A percentile compares a stretch with the other conserved stretches of the same genome.
These are phyloP conservation scores for Darevskia nairensis DNA, from an alignment of 2,797 vertebrate genomes.

Conservation along the genomic window DNA sequence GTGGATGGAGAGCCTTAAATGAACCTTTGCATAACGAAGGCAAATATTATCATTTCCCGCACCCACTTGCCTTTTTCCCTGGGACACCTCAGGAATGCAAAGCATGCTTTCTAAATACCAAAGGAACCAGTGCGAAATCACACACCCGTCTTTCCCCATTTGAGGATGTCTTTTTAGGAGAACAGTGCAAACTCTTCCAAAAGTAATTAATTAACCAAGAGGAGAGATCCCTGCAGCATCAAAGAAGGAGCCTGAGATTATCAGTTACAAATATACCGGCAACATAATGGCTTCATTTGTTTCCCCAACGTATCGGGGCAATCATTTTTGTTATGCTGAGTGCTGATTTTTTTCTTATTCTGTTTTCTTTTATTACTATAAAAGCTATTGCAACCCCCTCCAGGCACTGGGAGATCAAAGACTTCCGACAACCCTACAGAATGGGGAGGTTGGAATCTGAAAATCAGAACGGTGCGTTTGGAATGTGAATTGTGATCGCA, in stretches of 20 bases:
- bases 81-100: neutral
- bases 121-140: no score
- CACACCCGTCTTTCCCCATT: neutral
- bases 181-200: slow-evolving; percentile 14
- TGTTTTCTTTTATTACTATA: slow-evolving; percentile 8
- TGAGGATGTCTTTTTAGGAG: neutral
- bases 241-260: slow-evolving; percentile 7
- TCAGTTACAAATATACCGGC: slow-evolving; percentile 8
- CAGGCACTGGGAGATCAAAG: slow-evolving; percentile 22
- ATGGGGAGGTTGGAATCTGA: neutral
- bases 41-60: neutral
- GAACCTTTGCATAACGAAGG: neutral
- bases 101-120: neutral
- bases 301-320: slow-evolving; percentile 12
- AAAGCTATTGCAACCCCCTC: slow-evolving; percentile 6
- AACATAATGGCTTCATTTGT: slow-evolving; percentile 18
- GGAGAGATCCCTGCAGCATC: neutral
- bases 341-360: slow-evolving; percentile 28
- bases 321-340: slow-evolving; percentile 17
- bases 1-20: neutral
- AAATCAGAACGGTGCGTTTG: neutral
- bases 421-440: neutral
- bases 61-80: neutral
- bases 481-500: neutral
- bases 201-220: slow-evolving; percentile 30